Evolutionary conservation across 1,140 invertebrate genomes (phyloP), one percentile per base, ranked within the genome.

Genomic region (Psilanteris sp.): DNA sequence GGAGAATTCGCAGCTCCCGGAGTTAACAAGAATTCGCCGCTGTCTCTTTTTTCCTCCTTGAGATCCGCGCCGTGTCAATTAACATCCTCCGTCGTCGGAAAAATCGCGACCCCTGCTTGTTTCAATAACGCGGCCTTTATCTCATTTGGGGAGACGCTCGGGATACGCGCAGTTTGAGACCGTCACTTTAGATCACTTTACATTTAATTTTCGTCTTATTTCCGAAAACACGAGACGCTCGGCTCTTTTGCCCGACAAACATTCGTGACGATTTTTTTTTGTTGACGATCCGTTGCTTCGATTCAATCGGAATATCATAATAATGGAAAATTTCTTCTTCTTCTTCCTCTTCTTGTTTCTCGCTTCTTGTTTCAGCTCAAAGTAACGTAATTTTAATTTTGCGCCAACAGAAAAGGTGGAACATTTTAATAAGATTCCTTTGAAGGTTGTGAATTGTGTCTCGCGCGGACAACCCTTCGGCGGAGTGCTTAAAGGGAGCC

Each of bases 71-170:
- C 82, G 81, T 89, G 87, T 88, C 87, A 89, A 88, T 89, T 89
- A 89, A 89, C 85, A 85, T 84, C 82, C 80, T 82, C 54, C 77
- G 77, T 74, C 66, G 67, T 82, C 80, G 84, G 83, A 88, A 88
- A 89, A 89, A 88, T 88, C 84, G 85, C 83, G 77, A 86, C 87
- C 87, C 86, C 84, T 85, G 83, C 87, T 84, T 85, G 84, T 87
- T 88, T 88, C 87, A 88, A 88, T 88, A 89, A 88, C 86, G 85
- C 85, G 81, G 85, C 85, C 85, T 88, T 89, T 89, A 87, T 86
- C 86, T 89, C 86, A 88, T 87, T 88, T 88, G 75, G 83, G 84
- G 83, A 87, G 85, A 86, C 87, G 87, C 84, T 85, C 86, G 84
- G 81, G 62, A 83, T 55, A 79, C 81, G 82, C 75, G 79, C 79